Evolutionary conservation across 2,797 vertebrate genomes (phyloP).

Genomic region (Semaprochilodus insignis): DNA sequence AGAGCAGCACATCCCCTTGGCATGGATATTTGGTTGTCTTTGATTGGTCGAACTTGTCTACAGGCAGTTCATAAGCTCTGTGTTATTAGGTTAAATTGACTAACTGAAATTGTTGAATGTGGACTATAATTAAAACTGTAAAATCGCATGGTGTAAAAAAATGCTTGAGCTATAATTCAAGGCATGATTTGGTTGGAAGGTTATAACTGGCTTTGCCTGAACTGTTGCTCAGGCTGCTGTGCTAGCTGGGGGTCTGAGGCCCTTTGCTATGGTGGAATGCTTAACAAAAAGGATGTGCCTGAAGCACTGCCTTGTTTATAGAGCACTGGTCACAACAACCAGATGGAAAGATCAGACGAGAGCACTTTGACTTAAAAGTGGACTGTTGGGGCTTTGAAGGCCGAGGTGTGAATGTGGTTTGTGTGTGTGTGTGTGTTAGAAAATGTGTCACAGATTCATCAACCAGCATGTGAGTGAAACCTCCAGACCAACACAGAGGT

Average conservation of each 20-base stretch:
- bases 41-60: too few species aligned
- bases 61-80: too few species aligned
- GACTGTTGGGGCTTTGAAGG: conserved; percentile 44
- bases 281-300: not conserved
- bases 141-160: too few species aligned
- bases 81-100: too few species aligned
- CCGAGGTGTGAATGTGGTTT: conserved; percentile 72
- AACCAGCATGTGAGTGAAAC: not conserved
- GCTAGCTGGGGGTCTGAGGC: not conserved
- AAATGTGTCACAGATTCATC: not conserved
- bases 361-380: conserved; percentile 54
- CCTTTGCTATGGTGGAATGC: not conserved
- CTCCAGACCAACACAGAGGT: not conserved
- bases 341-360: conserved; percentile 35
- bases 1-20: too few species aligned
- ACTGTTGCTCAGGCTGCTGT: not conserved
- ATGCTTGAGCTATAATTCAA: too few species aligned
- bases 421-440: conserved; percentile 66
- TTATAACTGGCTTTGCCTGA: not conserved
- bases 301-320: not conserved
- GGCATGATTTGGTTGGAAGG: too few species aligned
- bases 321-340: not conserved
- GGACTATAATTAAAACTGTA: too few species aligned
- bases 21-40: too few species aligned
- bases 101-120: too few species aligned